Evolutionary conservation across 2,888 invertebrate species (phyloP).

Genomic region (Ischnus inquisitorius): DNA sequence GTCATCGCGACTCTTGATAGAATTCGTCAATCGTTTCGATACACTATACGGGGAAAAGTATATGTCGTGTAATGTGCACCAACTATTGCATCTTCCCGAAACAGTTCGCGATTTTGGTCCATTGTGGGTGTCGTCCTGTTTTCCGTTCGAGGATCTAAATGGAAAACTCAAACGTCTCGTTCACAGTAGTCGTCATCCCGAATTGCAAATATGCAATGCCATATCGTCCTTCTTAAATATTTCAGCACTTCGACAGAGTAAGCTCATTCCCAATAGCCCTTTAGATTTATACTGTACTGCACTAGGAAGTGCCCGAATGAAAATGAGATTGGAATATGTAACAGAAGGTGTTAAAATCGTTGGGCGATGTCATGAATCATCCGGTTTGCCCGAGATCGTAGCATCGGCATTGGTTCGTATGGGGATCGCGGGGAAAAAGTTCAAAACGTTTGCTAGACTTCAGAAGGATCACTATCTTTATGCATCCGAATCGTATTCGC

Average conservation of each 20-base stretch:
- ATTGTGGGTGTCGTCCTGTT: conserved; percentile 64
- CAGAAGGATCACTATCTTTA: too few relatives aligned
- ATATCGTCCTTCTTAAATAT: not conserved
- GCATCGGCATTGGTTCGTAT: too few relatives aligned
- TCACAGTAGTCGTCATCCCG: conserved; percentile 13
- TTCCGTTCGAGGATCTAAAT: conserved; percentile 64
- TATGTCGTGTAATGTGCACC: conserved; percentile 63
- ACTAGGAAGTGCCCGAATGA: not conserved
- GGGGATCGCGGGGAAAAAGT: too few relatives aligned
- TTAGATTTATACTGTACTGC: not conserved
- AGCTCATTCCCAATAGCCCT: not conserved
- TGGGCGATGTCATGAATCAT: not conserved
- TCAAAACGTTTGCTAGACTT: too few relatives aligned
- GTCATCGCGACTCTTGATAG: too few relatives aligned
- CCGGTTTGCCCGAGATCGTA: too few relatives aligned
- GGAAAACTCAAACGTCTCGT: not conserved
- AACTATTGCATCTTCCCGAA: conserved; percentile 56
- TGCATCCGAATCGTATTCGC: too few relatives aligned
- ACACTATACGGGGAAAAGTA: conserved; percentile 62
- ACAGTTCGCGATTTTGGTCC: conserved; percentile 58
- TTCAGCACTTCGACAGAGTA: not conserved
- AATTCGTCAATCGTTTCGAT: conserved; percentile 65
- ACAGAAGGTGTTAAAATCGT: not conserved
- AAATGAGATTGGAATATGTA: not conserved
- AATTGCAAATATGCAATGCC: conserved; percentile 4